Base-by-base conservation (phyloP, 30 jellyfish, hydroid and myxozoan species). In the Turritopsis dohrnii region DNA sequence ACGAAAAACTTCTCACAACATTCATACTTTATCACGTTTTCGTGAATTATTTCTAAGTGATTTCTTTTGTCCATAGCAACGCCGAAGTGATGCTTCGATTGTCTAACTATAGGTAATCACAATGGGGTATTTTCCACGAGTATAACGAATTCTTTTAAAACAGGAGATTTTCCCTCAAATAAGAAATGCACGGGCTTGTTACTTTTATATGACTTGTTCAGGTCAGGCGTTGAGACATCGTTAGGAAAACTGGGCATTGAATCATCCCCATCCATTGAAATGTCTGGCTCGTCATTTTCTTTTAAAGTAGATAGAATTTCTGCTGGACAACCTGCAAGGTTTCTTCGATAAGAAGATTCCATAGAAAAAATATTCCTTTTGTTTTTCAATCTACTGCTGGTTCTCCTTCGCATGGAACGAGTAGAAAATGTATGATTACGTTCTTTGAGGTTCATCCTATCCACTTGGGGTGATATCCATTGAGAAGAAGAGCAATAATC, bases 401-500 rank as follows among this genome's bases (percentile, higher is more conserved):
- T 19, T 69, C 77, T 69, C 0, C 30, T 69, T 69, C 77, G 28
- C 30, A 17, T 7, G 28, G 77, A n/a, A n/a, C 77, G 28, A 23
- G 19, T 9, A 25, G 85, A 77, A 60, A 19, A 77, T 60, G 7
- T 21, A 0, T 7, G 3, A 19, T 52, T 28, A 28, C 29, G 22
- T 29, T 77, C 28, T 8, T 7, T 30, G 16, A 29, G 71, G 53
- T n/a, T n/a, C 53, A 18, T 52, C 27, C 29, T 29, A 22, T 25
- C 5, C 20, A 80, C 85, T 80, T 80, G 87, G 52, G 87, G 87
- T 52, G 87, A 80, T 18, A 80, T 29, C 87, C 87, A 80, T 21
- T 30, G 28, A 4, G 87, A 80, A 23, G 87, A 80, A 52, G 87
- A 19, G 53, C 52, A 26, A 53, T 52, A 80, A 52, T 65, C 54